Percentiles rank a stretch among this genome's conserved stretches.
Conservation (phyloP, 2,888 invertebrate species). For the Torymus texanus region DNA sequence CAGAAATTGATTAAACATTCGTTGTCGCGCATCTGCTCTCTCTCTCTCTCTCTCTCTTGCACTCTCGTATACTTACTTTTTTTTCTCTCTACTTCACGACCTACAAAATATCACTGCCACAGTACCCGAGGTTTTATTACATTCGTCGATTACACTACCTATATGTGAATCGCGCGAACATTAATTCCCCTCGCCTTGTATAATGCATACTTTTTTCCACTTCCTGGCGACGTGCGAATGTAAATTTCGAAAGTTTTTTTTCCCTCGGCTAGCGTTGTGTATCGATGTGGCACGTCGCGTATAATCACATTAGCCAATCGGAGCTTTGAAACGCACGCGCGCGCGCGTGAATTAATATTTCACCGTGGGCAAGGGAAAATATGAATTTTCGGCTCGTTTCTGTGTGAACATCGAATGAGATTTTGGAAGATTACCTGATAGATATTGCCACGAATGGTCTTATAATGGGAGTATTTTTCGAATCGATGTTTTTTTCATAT, state of each 20-base stretch:
- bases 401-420: no score
- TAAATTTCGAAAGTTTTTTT: conserved; percentile 13
- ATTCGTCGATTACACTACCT: background rate
- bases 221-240: background rate
- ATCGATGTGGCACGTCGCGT: background rate
- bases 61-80: background rate
- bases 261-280: background rate
- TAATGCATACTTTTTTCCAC: no score
- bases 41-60: conserved; percentile 16
- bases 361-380: no score
- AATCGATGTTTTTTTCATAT: no score
- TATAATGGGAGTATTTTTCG: no score
- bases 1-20: conserved; percentile 36
- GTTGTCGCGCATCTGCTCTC: background rate
- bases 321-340: no score
- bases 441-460: no score
- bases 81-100: conserved; percentile 8
- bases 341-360: no score
- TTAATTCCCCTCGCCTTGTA: conserved; percentile 12
- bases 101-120: conserved; percentile 28
- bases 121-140: conserved; percentile 10
- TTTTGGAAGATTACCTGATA: no score
- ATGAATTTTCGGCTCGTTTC: no score
- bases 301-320: background rate
- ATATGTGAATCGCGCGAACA: background rate